A percentile compares a stretch with the other conserved stretches of the same genome.
phyloP scores from a whole-genome alignment of 2,113 vertebrate genomes.

The Datnioides undecimradiatus region DNA sequence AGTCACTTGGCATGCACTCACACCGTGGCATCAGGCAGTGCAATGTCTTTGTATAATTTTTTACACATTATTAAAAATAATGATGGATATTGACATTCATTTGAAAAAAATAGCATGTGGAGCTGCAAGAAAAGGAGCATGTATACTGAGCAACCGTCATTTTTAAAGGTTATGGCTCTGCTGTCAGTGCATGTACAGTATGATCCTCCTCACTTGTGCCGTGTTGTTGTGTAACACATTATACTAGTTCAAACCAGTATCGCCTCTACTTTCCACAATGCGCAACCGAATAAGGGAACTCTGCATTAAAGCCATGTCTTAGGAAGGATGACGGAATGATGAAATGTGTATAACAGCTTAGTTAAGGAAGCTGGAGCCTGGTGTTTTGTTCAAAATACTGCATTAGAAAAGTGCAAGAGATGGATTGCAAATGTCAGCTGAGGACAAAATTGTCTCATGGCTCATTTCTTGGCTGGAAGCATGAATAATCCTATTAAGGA shows the following conservation, averaged over 20 bases:
- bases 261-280: constrained; percentile 3
- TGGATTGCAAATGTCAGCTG: neutral
- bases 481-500: constrained; percentile 21
- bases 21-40: neutral
- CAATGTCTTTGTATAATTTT: neutral
- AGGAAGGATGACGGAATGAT: neutral
- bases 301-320: neutral
- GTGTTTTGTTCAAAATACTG: constrained; percentile 18
- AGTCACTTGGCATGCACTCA: constrained; percentile 20
- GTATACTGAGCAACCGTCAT: neutral
- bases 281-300: constrained; percentile 9
- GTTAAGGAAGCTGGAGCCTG: neutral
- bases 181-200: constrained; percentile 10
- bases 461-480: constrained; percentile 19
- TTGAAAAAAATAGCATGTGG: neutral
- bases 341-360: constrained; percentile 1
- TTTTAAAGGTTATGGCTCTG: constrained; percentile 2
- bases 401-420: neutral
- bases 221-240: constrained; percentile 74
- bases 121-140: constrained; percentile 1
- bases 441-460: neutral
- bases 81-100: neutral
- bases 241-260: constrained; percentile 74
- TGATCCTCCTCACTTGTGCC: constrained; percentile 14
- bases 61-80: constrained; percentile 3